Evolutionary conservation across 1,140 invertebrate species (phyloP).

Genomic region (Teleogryllus occipitalis): DNA sequence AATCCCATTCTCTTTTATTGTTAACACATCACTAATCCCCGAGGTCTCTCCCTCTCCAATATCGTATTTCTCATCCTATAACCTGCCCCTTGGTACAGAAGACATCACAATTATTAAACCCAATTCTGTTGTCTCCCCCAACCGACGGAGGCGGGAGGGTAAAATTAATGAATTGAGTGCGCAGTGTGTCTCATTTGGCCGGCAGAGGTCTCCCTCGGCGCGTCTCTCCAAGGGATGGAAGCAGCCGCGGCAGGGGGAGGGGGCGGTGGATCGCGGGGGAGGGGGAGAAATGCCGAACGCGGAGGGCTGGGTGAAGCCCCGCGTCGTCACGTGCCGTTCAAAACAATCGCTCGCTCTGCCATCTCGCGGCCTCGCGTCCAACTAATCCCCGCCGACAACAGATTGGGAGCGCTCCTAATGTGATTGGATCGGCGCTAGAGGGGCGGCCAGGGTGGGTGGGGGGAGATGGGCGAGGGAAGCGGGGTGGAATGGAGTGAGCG

Average conservation of each 20-base stretch:
- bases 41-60: neutral
- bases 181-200: neutral
- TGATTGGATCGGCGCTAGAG: neutral
- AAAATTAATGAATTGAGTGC: slow-evolving; percentile 5
- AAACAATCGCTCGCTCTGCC: neutral
- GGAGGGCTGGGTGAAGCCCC: neutral
- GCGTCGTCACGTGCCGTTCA: neutral
- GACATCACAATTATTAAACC: slow-evolving; percentile 5
- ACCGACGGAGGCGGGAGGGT: neutral
- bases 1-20: neutral
- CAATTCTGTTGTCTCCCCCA: neutral
- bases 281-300: too few relatives aligned
- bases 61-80: slow-evolving; percentile 1
- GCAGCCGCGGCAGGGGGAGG: too few relatives aligned
- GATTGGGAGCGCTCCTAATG: neutral
- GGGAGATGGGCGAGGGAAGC: neutral
- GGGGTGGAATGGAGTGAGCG: neutral
- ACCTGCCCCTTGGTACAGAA: neutral
- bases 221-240: neutral
- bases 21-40: slow-evolving; percentile 4
- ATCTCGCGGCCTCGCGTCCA: neutral
- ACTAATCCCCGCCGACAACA: neutral
- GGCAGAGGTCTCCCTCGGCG: neutral
- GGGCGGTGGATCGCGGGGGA: neutral
- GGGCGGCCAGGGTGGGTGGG: neutral